A percentile compares a stretch with the other conserved stretches of the same genome.
Evolutionary conservation across 92 coral and sea anemone genomes (phyloP).

Genomic region (Meandrina meandrites): DNA sequence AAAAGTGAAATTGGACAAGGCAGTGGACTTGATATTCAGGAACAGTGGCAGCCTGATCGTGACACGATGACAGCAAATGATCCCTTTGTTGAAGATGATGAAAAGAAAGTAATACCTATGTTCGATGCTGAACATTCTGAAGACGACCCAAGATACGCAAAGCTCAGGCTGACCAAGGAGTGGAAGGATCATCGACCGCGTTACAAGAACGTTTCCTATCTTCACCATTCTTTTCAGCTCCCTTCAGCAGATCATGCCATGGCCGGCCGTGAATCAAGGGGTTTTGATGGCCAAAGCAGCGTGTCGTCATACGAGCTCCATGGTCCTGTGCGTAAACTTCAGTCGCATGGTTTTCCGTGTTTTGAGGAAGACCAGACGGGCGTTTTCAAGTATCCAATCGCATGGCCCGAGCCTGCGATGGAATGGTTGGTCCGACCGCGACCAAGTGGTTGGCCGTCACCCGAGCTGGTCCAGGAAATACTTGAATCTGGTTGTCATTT

Average conservation of each 20-base stretch:
- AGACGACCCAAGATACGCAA: constrained; percentile 72
- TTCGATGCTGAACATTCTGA: constrained; percentile 66
- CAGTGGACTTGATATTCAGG: not conserved
- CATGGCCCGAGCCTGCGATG: constrained; percentile 89
- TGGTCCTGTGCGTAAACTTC: constrained; percentile 75
- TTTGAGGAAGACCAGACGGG: constrained; percentile 61
- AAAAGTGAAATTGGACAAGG: constrained; percentile 37
- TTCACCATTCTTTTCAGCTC: constrained; percentile 59
- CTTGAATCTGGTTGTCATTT: constrained; percentile 79
- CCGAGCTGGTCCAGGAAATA: constrained; percentile 74
- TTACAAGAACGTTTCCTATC: constrained; percentile 46
- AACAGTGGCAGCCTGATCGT: constrained; percentile 70
- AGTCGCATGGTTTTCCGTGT: constrained; percentile 25
- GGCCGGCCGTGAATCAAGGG: not conserved
- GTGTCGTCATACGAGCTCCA: constrained; percentile 44
- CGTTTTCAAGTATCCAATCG: constrained; percentile 70
- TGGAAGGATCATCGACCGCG: constrained; percentile 70
- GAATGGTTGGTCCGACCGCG: constrained; percentile 83
- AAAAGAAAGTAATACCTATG: constrained; percentile 45
- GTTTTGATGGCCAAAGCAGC: not conserved
- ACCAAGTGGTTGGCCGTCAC: constrained; percentile 77
- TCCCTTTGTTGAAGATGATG: constrained; percentile 43
- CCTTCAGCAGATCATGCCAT: constrained; percentile 27
- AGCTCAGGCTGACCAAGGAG: constrained; percentile 64
- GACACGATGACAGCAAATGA: constrained; percentile 55